A percentile compares a stretch with the other conserved stretches of the same genome.
phyloP scores from a whole-genome alignment of 2,888 invertebrate genomes.

The Spodoptera littoralis region DNA sequence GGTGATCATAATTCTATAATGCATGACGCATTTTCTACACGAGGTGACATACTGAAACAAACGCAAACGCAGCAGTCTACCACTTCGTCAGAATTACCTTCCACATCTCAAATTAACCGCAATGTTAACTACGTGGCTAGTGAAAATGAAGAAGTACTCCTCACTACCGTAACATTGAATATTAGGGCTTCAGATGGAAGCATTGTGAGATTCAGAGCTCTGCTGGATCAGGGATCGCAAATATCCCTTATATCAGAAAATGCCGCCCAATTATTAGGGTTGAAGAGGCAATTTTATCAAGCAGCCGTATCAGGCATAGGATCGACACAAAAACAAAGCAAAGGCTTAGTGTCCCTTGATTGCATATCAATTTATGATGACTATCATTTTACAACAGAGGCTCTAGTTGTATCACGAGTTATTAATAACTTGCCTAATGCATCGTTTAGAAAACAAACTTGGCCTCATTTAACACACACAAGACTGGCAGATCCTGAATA shows the following conservation, averaged over 20 bases:
- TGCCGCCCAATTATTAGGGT: neutral
- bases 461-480: neutral
- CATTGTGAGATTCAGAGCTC: too few species aligned
- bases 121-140: conserved; percentile 5
- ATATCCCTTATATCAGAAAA: conserved; percentile 4
- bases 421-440: conserved; percentile 10
- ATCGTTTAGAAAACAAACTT: neutral
- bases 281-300: neutral
- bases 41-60: too few species aligned
- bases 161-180: conserved; percentile 2
- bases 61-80: too few species aligned
- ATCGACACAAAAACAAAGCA: neutral
- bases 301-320: neutral
- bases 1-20: conserved; percentile 6
- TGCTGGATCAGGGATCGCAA: neutral
- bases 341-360: neutral
- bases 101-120: neutral
- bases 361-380: neutral
- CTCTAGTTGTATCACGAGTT: conserved; percentile 6
- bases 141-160: conserved; percentile 4
- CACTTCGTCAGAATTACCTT: neutral
- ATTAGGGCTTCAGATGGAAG: too few species aligned
- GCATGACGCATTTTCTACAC: too few species aligned
- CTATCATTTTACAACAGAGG: neutral
- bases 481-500: conserved; percentile 17